Evolutionary conservation across 2,113 vertebrate genomes (phyloP).

Genomic region (Tyrannus savana): DNA sequence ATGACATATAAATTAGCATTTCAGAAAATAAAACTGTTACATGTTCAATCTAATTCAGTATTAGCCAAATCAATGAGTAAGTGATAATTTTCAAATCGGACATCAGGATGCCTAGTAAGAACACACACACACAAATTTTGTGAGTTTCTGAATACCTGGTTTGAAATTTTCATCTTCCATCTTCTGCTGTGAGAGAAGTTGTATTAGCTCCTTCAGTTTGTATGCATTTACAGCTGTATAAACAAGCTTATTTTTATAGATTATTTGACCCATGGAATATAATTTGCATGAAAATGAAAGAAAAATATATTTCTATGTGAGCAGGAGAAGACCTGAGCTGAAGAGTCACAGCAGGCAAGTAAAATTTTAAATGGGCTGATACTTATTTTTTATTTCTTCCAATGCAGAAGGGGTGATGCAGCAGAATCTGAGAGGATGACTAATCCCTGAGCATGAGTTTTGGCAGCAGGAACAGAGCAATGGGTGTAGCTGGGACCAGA

Average conservation of each 20-base stretch:
- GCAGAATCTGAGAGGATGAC: background rate
- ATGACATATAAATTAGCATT: background rate
- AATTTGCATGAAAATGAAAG: background rate
- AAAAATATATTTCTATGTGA: background rate
- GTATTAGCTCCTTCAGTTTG: no score
- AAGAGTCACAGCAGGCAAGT: background rate
- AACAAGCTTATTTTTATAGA: background rate
- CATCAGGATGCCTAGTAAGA: background rate
- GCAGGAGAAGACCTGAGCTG: background rate
- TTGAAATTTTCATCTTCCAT: background rate
- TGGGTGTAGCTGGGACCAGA: background rate
- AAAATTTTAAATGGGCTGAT: background rate
- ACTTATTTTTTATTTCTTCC: background rate
- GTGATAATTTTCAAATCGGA: background rate
- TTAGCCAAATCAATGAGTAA: background rate
- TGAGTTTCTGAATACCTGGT: background rate
- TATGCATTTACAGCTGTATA: background rate
- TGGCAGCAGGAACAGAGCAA: conserved; percentile 4
- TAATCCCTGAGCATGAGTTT: background rate
- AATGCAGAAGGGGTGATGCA: background rate
- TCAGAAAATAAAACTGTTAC: background rate
- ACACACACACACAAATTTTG: background rate
- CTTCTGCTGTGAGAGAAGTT: background rate
- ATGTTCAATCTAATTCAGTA: background rate
- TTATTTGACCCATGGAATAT: background rate